Evolutionary conservation across 2,113 vertebrate species (phyloP).

Genomic region (Phalacrocorax aristotelis): DNA sequence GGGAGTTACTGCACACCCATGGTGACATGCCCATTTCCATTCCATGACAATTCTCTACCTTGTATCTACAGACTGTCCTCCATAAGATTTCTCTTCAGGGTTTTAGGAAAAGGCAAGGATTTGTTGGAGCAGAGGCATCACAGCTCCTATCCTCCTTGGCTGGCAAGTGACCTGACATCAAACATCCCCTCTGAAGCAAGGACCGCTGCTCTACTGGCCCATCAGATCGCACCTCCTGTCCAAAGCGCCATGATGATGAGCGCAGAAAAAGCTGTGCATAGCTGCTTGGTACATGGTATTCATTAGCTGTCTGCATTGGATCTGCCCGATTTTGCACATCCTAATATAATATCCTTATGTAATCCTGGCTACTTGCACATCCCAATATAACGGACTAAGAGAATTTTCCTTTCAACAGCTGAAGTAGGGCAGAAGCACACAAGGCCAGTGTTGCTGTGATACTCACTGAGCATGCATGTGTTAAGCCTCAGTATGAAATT

Average conservation of each 20-base stretch:
- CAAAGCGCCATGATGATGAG: fast-evolving
- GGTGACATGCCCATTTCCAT: neutral
- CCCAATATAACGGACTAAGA: neutral
- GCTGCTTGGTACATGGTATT: neutral
- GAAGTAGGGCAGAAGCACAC: neutral
- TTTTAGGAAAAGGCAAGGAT: neutral
- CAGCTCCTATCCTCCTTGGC: neutral
- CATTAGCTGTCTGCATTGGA: neutral
- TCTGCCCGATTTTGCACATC: neutral
- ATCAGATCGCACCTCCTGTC: neutral
- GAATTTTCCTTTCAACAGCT: neutral
- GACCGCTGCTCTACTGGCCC: neutral
- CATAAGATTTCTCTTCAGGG: neutral
- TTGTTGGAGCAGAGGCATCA: neutral
- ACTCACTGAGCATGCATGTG: neutral
- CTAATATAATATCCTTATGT: neutral
- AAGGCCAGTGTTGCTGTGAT: neutral
- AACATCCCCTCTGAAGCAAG: fast-evolving
- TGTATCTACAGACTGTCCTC: neutral
- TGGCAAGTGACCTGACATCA: neutral
- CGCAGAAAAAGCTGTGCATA: neutral
- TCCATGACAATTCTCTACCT: neutral
- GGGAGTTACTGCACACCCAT: neutral
- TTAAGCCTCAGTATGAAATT: neutral
- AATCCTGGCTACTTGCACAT: neutral